These are phyloP conservation scores for Aplocera efformata DNA, from an alignment of 2,888 invertebrate species.

Conservation along the genomic window DNA sequence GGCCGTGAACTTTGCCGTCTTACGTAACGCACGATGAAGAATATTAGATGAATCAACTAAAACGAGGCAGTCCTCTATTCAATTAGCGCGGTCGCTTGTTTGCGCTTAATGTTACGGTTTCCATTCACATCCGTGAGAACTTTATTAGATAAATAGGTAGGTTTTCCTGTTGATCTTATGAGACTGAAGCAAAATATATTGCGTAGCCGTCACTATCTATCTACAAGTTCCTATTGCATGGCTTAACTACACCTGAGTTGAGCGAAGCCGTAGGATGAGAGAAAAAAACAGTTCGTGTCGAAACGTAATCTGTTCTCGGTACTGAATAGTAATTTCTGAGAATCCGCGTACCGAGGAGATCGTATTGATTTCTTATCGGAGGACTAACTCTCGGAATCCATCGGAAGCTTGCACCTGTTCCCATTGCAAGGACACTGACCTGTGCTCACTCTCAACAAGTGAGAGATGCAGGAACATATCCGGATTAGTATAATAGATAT, in stretches of 20 bases:
- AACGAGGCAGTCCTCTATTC: constrained; percentile 19
- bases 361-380: constrained; percentile 41
- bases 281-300: constrained; percentile 56
- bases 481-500: too few species aligned
- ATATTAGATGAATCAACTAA: constrained; percentile 45
- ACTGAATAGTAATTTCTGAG: constrained; percentile 65
- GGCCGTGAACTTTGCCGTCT: constrained; percentile 69
- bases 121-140: constrained; percentile 20
- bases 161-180: constrained; percentile 27
- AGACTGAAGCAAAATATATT: not conserved
- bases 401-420: too few species aligned
- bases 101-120: constrained; percentile 19
- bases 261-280: constrained; percentile 56
- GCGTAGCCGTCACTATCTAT: not conserved
- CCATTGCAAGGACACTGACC: too few species aligned
- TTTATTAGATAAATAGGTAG: constrained; percentile 12
- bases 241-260: constrained; percentile 53
- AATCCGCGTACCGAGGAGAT: constrained; percentile 51
- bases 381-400: too few species aligned
- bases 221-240: constrained; percentile 27
- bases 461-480: too few species aligned
- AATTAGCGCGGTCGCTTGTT: constrained; percentile 14
- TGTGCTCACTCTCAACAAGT: too few species aligned
- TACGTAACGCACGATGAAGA: constrained; percentile 53
- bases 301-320: constrained; percentile 57